A percentile compares a stretch with the other conserved stretches of the same genome.
Conservation (phyloP, 2,888 invertebrate species). For the Caenorhabditis uteleia region DNA sequence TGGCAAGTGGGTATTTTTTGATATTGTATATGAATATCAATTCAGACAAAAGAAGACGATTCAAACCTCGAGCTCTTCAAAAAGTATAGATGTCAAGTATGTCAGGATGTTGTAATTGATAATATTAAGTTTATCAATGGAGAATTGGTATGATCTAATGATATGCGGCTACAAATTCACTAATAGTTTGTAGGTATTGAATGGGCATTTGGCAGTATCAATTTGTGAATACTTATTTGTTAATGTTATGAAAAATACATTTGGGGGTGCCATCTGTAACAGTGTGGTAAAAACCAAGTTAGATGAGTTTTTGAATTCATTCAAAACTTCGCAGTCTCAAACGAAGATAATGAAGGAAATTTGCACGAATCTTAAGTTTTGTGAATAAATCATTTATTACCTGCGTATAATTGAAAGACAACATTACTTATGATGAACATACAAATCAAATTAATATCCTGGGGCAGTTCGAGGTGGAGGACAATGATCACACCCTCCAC, state of each 20-base stretch:
- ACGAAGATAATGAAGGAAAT: slow-evolving; percentile 9
- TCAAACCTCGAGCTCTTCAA: slow-evolving; percentile 23
- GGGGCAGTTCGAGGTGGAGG: slow-evolving; percentile 41
- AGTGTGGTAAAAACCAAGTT: slow-evolving; percentile 14
- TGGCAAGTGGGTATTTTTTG: too few relatives aligned
- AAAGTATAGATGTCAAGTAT: slow-evolving; percentile 18
- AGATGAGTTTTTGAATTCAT: slow-evolving; percentile 16
- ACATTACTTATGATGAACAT: background rate
- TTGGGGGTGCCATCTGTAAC: slow-evolving; percentile 21
- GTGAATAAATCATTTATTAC: too few relatives aligned
- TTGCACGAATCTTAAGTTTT: slow-evolving; percentile 9
- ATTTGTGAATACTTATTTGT: slow-evolving; percentile 20
- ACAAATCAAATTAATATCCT: slow-evolving; percentile 22
- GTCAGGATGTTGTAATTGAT: slow-evolving; percentile 22
- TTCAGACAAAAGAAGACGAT: too few relatives aligned
- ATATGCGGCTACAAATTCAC: background rate
- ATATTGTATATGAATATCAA: too few relatives aligned
- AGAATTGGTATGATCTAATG: slow-evolving; percentile 13
- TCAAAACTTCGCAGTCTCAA: slow-evolving; percentile 2
- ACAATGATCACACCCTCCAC: slow-evolving; percentile 45
- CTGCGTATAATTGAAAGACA: slow-evolving; percentile 10
- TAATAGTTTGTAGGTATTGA: slow-evolving; percentile 13
- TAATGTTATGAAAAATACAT: slow-evolving; percentile 16
- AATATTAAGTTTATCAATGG: slow-evolving; percentile 21
- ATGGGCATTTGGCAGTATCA: slow-evolving; percentile 18